Base-by-base conservation (phyloP, 2,797 vertebrate species). In the Iguana delicatissima region DNA sequence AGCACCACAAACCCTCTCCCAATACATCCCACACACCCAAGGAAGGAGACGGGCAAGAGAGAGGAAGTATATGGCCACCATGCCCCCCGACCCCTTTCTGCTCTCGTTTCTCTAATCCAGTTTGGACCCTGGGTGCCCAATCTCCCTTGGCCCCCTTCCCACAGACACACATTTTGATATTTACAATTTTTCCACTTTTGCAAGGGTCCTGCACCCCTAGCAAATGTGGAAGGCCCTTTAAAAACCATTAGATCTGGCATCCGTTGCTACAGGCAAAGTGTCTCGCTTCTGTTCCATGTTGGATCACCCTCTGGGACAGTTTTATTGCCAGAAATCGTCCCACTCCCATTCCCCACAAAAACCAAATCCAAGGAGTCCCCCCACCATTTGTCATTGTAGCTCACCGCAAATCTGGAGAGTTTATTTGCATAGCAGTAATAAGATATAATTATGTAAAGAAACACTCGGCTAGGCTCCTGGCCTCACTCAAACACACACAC, bases 391-490 rank as follows among this genome's bases (percentile, higher is more conserved):
- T 80, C 67, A 32, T 84, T 85, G 24, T 0, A 1, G 92, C 91
- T 12, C 7, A 93, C 93, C 0, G 64, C 93, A 94, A 94, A 92
- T 92, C 90, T 87, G 67, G 0, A 0, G 0, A 62, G 93, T 96
- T 96, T 96, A 73, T 96, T 96, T 95, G 93, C 90, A 90, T 0
- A 87, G 91, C 73, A 13, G 94, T 55, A 94, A 92, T 84, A 93
- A 85, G 91, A 0, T 0, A 91, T 83, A 26, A 50, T 94, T 92
- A 91, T 92, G 91, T 0, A 80, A 86, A 84, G 93, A 82, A 84
- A 72, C 52, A 0, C 89, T 62, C 8, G 6, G 6, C 59, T 93
- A 0, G 1, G 84, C 91, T 92, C 1, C 84, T 76, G 91, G 26
- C 5, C 52, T 46, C 83, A 16, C 62, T 14, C 3, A 35, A 32